Percentiles rank a stretch among this genome's conserved stretches.
These are phyloP conservation scores for Paramormyrops hopkinsi DNA, from an alignment of 2,797 vertebrate species.

Conservation along the genomic window DNA sequence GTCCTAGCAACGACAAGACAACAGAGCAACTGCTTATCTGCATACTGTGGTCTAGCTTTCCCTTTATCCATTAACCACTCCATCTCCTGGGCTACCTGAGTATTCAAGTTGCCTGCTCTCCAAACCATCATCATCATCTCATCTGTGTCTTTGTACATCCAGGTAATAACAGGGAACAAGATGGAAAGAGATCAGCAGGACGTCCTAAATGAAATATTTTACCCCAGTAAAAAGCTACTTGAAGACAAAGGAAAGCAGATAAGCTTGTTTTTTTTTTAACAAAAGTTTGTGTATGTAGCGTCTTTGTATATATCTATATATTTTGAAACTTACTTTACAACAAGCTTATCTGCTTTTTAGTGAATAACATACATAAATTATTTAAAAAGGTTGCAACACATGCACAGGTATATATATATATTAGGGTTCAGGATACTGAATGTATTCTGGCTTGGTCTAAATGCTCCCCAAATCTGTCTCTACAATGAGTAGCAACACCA, in stretches of 20 bases:
- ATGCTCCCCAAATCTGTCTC: neutral
- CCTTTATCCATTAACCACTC: neutral
- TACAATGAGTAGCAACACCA: neutral
- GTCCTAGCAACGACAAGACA: neutral
- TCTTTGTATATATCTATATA: neutral
- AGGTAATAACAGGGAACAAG: neutral
- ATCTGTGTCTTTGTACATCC: neutral
- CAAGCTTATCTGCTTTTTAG: neutral
- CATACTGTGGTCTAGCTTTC: neutral
- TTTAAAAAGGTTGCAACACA: neutral
- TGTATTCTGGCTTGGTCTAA: neutral
- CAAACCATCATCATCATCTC: neutral
- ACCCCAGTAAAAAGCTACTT: neutral
- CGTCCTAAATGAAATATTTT: neutral
- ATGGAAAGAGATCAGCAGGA: neutral
- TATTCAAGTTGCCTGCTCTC: neutral
- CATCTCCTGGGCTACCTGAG: neutral
- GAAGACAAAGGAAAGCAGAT: neutral
- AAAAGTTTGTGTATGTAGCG: neutral
- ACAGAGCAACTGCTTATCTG: neutral
- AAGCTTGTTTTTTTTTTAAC: neutral
- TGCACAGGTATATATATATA: neutral
- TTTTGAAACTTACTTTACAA: neutral
- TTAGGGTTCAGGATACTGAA: neutral
- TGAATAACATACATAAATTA: neutral